phyloP scores from a whole-genome alignment of 2,888 invertebrate species.

The Aradus depressus region DNA sequence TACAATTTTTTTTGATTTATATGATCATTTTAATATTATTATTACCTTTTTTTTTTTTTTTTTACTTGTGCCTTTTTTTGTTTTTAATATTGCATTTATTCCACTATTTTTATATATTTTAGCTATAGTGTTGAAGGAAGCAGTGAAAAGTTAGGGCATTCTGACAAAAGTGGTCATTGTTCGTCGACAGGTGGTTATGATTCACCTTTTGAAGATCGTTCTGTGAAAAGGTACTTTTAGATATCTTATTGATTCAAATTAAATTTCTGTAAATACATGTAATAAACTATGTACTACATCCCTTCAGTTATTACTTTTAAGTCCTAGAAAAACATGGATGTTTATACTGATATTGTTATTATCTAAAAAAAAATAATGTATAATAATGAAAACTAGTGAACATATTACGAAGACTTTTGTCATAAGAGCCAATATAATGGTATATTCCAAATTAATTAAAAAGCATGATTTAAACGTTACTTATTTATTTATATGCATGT shows the following conservation, averaged over 20 bases:
- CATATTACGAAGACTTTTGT: constrained; percentile 12
- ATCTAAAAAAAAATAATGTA: neutral
- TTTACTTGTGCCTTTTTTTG: constrained; percentile 1
- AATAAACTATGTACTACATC: neutral
- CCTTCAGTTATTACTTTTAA: too few relatives aligned
- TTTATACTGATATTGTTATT: too few relatives aligned
- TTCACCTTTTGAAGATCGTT: constrained; percentile 53
- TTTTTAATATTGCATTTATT: constrained; percentile 16
- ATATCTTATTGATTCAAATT: constrained; percentile 9
- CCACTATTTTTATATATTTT: constrained; percentile 21
- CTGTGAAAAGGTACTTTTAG: constrained; percentile 22
- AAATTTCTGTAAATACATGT: constrained; percentile 1
- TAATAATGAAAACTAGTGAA: constrained; percentile 5
- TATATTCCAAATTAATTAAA: too few relatives aligned
- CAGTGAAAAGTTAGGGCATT: constrained; percentile 30
- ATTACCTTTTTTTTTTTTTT: constrained; percentile 9
- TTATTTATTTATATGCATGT: constrained; percentile 5
- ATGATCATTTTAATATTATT: too few relatives aligned
- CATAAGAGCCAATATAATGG: constrained; percentile 11
- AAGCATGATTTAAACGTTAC: neutral
- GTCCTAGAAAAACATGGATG: too few relatives aligned
- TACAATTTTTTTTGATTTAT: too few relatives aligned
- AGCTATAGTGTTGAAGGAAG: constrained; percentile 34
- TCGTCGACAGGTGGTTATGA: constrained; percentile 66
- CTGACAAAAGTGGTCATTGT: constrained; percentile 48